Evolutionary conservation across 2,888 invertebrate genomes (phyloP), one percentile per base, ranked within the genome.

Genomic region (Boloria selene): DNA sequence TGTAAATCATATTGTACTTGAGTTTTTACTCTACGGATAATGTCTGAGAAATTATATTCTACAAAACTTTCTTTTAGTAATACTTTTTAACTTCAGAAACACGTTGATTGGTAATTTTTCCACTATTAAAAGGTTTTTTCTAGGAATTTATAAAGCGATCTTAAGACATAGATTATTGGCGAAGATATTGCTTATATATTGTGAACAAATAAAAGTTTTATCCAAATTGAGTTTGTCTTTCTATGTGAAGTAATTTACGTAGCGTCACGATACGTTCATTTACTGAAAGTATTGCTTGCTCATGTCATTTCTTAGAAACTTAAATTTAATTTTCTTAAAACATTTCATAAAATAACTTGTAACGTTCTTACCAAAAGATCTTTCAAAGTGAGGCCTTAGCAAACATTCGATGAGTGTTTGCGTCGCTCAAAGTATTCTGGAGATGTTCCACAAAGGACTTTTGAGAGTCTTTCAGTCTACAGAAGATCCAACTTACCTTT

Each of bases 401-500:
- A 71, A 71, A 71, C 66, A 70, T 64, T 66, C 68, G 66, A 54
- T 67, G 67, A 70, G 71, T 71, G 71, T 72, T 71, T 65, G 71
- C 71, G 61, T 67, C 69, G 64, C 61, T 65, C 67, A 71, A 71
- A 65, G 71, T 63, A 70, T 68, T 66, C 65, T 65, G 64, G 64
- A 71, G 71, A 68, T 64, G 69, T 67, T 68, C 64, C 66, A 68
- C 67, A 72, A 68, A 72, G 68, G 67, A 70, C 60, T 64, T 63
- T 64, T 67, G 68, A 70, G 72, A 75, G 72, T 70, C 70, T 70
- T 70, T 66, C 61, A 70, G 65, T 65, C 70, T 70, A 68, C 63
- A 65, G 68, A 61, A 62, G 63, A 65, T 70, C 61, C 65, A 70
- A 68, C 68, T 70, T 70, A 70, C 63, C 70, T 70, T 70, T 70